Evolutionary conservation across 2,888 invertebrate species (phyloP).

Genomic region (Baronia brevicornis): DNA sequence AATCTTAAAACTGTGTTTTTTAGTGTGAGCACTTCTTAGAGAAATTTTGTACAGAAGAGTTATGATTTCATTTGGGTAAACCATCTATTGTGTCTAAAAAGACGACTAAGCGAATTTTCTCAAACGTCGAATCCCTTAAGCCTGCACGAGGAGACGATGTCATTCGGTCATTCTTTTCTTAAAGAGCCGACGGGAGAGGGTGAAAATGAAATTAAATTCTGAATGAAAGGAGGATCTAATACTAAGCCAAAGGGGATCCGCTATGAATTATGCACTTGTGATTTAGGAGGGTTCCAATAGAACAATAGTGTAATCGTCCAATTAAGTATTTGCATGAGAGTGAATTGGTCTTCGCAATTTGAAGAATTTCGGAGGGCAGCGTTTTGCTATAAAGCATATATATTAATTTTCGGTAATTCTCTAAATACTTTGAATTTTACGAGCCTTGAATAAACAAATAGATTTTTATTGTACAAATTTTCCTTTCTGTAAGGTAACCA

Average conservation of each 20-base stretch:
- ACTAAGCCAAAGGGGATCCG: constrained; percentile 61
- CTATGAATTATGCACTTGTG: constrained; percentile 64
- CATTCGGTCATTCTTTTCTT: constrained; percentile 69
- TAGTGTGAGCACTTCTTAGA: too few relatives aligned
- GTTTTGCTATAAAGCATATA: too few relatives aligned
- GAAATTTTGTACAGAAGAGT: too few relatives aligned
- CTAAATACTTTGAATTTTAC: too few relatives aligned
- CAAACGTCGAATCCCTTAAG: constrained; percentile 42
- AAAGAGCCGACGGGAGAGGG: constrained; percentile 50
- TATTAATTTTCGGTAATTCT: too few relatives aligned
- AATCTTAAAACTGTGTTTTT: not conserved
- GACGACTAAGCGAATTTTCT: too few relatives aligned
- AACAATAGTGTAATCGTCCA: constrained; percentile 73
- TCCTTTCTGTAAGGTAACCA: too few relatives aligned
- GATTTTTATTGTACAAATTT: too few relatives aligned
- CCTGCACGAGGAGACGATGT: constrained; percentile 34
- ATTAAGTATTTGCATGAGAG: constrained; percentile 67
- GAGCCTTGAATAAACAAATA: too few relatives aligned
- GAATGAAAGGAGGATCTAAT: constrained; percentile 63
- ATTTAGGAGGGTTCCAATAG: constrained; percentile 45
- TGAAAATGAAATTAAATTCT: constrained; percentile 74
- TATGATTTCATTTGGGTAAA: too few relatives aligned
- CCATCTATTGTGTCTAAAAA: constrained; percentile 41
- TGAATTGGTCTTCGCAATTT: constrained; percentile 28
- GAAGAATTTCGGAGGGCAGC: constrained; percentile 33